These are phyloP conservation scores for Hexactinellida sp. DNA, from an alignment of 37 sponge, comb jelly and placozoan genomes.

Conservation along the genomic window DNA sequence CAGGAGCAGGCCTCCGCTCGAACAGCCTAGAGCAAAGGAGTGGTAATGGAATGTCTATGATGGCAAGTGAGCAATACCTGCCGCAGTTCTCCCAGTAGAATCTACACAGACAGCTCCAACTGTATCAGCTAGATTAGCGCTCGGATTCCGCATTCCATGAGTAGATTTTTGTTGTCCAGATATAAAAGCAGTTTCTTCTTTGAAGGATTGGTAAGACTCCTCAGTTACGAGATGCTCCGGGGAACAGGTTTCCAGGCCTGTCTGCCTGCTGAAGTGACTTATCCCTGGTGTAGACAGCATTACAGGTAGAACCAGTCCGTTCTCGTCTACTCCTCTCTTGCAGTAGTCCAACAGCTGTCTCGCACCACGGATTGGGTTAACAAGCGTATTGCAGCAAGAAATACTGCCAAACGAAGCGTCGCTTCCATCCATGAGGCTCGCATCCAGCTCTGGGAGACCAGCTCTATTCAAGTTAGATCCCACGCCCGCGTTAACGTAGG, in stretches of 20 bases:
- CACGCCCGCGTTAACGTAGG: neutral
- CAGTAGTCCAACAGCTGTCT: neutral
- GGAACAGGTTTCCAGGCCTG: neutral
- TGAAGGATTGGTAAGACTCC: neutral
- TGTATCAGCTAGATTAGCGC: neutral
- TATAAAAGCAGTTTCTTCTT: neutral
- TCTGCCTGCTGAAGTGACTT: neutral
- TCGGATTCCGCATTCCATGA: neutral
- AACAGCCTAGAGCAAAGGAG: neutral
- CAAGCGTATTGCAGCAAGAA: neutral
- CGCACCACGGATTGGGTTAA: neutral
- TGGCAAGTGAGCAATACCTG: neutral
- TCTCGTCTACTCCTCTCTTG: neutral
- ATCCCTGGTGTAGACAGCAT: neutral
- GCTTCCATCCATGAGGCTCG: neutral
- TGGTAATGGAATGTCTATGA: neutral
- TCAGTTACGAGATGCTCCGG: neutral
- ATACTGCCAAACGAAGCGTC: neutral
- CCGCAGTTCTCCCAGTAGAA: neutral
- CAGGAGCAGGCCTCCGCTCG: neutral
- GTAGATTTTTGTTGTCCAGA: neutral
- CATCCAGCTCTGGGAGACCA: conserved; percentile 10
- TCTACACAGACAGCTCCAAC: neutral
- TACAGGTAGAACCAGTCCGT: neutral
- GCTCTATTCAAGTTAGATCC: neutral